Base-by-base conservation (phyloP, 1,140 invertebrate species). In the Ostrea denselamellosa region DNA sequence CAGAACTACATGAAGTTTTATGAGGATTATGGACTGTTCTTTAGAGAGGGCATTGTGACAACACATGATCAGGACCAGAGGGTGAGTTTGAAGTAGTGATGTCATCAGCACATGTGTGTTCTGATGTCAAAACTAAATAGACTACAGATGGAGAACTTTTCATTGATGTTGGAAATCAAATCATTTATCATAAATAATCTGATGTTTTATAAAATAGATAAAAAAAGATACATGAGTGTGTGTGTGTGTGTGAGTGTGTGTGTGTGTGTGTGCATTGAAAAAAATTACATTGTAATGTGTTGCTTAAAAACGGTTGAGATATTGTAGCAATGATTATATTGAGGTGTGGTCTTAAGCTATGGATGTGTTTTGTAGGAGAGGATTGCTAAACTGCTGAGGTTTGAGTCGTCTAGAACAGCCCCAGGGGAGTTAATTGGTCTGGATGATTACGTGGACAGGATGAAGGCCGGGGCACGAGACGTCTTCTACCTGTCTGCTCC, bases 401-500 rank as follows among this genome's bases (percentile, higher is more conserved):
- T 99, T 94, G 98, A 99, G 95, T 98, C 98, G 0, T 99, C 98
- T 2, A 96, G 96, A 85, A 95, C 96, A 65, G 95, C 96, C 51
- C 94, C 96, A n/a, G 97, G 97, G 0, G 96, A 97, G 89, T 96
- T 96, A 90, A 97, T 98, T 8, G 97, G 97, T n/a, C 94, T 99
- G 4, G 95, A 96, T 7, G 98, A 99, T 87, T 99, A 99, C 94
- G 96, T 96, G 68, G 95, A 95, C 84, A 94, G 96, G 88, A 97
- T 98, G 95, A 96, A 97, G 82, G 95, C 96, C 51, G 97, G 97
- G 12, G 97, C 98, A 93, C 97, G 97, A 87, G 97, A 97, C 90
- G 98, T 99, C 90, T 99, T 97, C 94, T 99, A 99, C 93, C 95
- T 99, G 90, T 97, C 98, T 86, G 98, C 98, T 19, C 98, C 98